Evolutionary conservation across 2,113 vertebrate genomes (phyloP).

Genomic region (Capreolus pygargus): DNA sequence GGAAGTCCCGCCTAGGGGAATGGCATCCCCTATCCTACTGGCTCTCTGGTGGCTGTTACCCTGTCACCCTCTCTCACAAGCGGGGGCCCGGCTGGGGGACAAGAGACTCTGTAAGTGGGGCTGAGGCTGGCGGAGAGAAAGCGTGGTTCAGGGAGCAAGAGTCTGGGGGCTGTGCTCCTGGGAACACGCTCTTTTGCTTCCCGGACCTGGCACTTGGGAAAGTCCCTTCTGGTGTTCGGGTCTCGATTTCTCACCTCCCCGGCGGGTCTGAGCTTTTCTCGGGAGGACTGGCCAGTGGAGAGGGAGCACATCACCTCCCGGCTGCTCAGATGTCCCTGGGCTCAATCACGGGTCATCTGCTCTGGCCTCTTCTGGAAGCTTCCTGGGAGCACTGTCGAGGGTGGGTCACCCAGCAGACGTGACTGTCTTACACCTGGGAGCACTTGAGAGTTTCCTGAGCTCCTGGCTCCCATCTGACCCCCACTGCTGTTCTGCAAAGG

Average conservation of each 20-base stretch:
- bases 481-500: not conserved
- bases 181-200: not conserved
- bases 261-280: fast-evolving
- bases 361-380: not conserved
- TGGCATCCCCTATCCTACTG: not conserved
- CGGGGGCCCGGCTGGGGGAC: not conserved
- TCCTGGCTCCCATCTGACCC: not conserved
- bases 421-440: not conserved
- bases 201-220: not conserved
- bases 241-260: not conserved
- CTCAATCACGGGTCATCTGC: fast-evolving
- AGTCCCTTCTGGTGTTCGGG: no score
- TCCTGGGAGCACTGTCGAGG: not conserved
- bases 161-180: not conserved
- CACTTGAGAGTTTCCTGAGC: not conserved
- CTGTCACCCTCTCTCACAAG: fast-evolving
- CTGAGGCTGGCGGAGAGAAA: not conserved
- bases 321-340: not conserved
- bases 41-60: not conserved
- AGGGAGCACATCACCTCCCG: fast-evolving
- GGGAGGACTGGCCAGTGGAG: fast-evolving
- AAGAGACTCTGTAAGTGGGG: not conserved
- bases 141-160: fast-evolving
- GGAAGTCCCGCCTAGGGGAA: no score
- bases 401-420: not conserved